Base-by-base conservation (phyloP, 2,888 invertebrate species). In the Pammene aurita region DNA sequence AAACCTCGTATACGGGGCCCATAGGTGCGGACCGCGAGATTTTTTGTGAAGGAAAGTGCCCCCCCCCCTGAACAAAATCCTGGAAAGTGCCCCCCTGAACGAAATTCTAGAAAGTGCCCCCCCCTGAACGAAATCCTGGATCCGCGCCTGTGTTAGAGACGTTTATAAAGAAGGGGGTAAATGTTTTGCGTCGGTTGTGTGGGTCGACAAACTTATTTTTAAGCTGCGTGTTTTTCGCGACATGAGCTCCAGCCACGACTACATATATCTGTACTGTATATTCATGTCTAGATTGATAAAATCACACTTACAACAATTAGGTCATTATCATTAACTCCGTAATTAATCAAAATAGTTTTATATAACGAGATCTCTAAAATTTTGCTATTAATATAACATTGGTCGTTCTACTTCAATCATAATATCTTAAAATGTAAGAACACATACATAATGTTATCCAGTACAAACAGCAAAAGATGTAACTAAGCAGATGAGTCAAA, bases 341-440 rank as follows among this genome's bases (percentile, higher is more conserved):
- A 58, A 60, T 66, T 61, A 67, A 69, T 65, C 67, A 50, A 69
- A 72, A 65, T 65, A 67, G 41, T 62, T 67, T 62, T 50, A 63
- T 67, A 62, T 71, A 72, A 66, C 72, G 73, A 76, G 74, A 74
- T 75, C 75, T 70, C 67, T 57, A 55, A 54, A 72, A 70, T 57
- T 71, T 56, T 67, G 57, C 67, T 72, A 64, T 44, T 60, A 60
- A 65, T 57, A 58, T 69, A 60, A 67, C 65, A 69, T 69, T 69
- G 69, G 65, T 69, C 69, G 54, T 68, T 61, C 57, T 57, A 62
- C 52, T 66, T 55, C 41, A 26, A 55, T 67, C 16, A 48, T 62
- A 52, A 62, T 63, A 62, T 52, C 42, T 50, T 57, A 26, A 57
- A 35, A 63, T 14, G 52, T 52, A 52, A 63, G 66, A 61, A 46